phyloP scores from a whole-genome alignment of 92 coral and sea anemone genomes.

The Parazoanthus swiftii region DNA sequence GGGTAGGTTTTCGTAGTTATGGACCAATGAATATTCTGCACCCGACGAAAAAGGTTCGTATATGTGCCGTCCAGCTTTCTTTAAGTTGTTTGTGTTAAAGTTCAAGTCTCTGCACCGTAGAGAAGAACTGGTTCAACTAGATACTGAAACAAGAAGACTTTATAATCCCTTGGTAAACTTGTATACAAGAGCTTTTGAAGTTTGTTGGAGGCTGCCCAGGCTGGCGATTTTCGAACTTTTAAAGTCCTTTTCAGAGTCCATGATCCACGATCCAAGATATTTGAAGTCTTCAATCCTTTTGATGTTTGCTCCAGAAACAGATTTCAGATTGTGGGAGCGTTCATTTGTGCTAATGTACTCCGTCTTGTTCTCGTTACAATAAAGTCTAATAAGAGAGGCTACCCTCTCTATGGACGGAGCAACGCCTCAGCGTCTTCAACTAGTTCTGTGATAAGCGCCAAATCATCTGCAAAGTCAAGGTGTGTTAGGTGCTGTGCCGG shows the following conservation, averaged over 20 bases:
- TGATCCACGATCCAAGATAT: too few relatives aligned
- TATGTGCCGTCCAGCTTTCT: neutral
- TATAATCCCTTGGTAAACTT: too few relatives aligned
- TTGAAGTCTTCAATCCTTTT: too few relatives aligned
- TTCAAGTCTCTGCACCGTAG: too few relatives aligned
- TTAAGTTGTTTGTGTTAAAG: neutral
- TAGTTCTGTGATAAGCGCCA: conserved; percentile 45
- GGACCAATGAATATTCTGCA: too few relatives aligned
- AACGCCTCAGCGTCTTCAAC: conserved; percentile 13
- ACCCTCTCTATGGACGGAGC: neutral
- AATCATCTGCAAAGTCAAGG: conserved; percentile 51
- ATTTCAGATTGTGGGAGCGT: too few relatives aligned
- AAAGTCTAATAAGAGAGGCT: neutral
- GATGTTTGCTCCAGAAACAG: too few relatives aligned
- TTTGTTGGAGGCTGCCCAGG: too few relatives aligned
- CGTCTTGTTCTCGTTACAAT: neutral
- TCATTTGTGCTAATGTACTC: neutral
- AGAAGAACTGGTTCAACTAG: neutral
- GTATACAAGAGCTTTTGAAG: too few relatives aligned
- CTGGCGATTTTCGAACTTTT: too few relatives aligned
- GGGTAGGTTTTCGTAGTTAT: neutral
- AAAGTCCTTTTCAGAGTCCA: too few relatives aligned
- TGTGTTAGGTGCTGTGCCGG: conserved; percentile 17
- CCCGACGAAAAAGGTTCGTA: too few relatives aligned
- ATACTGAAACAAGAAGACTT: neutral